Base-by-base conservation (phyloP, 2,888 invertebrate genomes). In the Habrosyne pyritoides region DNA sequence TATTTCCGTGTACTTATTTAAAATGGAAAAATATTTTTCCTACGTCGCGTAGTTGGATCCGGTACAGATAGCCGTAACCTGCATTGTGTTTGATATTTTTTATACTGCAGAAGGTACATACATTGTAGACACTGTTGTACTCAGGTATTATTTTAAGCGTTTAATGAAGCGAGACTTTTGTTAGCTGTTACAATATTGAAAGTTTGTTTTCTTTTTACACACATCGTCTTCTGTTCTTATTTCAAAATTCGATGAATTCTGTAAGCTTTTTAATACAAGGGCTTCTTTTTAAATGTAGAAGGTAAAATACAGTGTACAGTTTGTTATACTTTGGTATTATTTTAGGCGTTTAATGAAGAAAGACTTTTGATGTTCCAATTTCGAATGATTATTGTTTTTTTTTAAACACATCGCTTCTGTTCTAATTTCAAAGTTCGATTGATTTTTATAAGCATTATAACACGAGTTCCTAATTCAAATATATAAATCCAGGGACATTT, bases 11-110 rank as follows among this genome's bases (percentile, higher is more conserved):
- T 79, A 86, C 85, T 84, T 89, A 89, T 89, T 91, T 90, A 84
- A 91, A 90, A 91, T 89, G 87, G 89, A 87, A 89, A 89, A 90
- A 89, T 88, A 86, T 90, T 90, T 89, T 89, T 86, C 85, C 85
- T 79, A 77, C 83, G 80, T 77, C 82, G 79, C 75, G 75, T 67
- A 75, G 64, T 63, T 78, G 79, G 71, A 77, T 75, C 74, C 71
- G 66, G 58, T 28, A 28, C 28, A 26, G 50, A 50, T 50, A 50
- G 50, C 50, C 50, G 50, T 50, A 50, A 22, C 50, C 18, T 50
- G 50, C 50, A 30, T 50, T 50, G 49, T 50, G 50, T 28, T 28
- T 50, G 50, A 50, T 50, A 50, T 50, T 50, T 50, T 50, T 50
- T 50, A 50, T 28, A 28, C 50, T 18, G 50, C 30, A 28, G n/a